Percentiles rank a stretch among this genome's conserved stretches.
Conservation (phyloP, 2,888 invertebrate genomes). For the Meandrusa payeni region DNA sequence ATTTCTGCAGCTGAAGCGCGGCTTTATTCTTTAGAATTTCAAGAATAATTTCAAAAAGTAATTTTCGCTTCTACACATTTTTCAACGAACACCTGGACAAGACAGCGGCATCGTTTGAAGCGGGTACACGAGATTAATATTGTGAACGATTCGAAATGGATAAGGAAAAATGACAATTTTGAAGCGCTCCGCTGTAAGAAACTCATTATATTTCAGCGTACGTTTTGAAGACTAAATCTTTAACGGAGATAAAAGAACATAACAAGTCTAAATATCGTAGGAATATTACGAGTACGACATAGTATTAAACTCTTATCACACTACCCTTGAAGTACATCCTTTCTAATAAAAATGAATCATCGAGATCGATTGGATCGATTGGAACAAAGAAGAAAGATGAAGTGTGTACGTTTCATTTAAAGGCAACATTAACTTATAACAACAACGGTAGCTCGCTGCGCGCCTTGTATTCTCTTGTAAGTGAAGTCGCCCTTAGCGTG, state of each 20-base stretch:
- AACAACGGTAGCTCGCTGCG: too few species aligned
- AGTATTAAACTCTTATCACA: too few species aligned
- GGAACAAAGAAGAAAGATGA: too few species aligned
- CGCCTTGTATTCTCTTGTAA: too few species aligned
- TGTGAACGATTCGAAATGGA: slow-evolving; percentile 72
- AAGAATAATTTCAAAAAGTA: slow-evolving; percentile 23
- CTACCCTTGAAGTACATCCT: too few species aligned
- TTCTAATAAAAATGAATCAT: too few species aligned
- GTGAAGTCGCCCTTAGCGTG: too few species aligned
- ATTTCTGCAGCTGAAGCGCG: neutral
- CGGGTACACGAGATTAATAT: slow-evolving; percentile 62
- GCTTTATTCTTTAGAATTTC: slow-evolving; percentile 9
- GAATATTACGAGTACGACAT: too few species aligned
- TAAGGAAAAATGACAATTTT: slow-evolving; percentile 73
- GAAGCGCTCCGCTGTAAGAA: slow-evolving; percentile 30
- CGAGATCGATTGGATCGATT: too few species aligned
- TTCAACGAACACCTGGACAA: slow-evolving; percentile 49
- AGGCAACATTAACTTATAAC: too few species aligned
- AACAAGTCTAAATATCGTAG: too few species aligned
- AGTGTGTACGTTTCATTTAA: too few species aligned
- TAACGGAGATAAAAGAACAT: neutral
- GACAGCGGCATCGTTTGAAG: slow-evolving; percentile 65
- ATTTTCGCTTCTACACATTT: slow-evolving; percentile 33
- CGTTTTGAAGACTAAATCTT: neutral
- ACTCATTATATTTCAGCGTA: slow-evolving; percentile 60